Base-by-base conservation (phyloP, 2,888 invertebrate genomes). In the Ochropleura plecta region DNA sequence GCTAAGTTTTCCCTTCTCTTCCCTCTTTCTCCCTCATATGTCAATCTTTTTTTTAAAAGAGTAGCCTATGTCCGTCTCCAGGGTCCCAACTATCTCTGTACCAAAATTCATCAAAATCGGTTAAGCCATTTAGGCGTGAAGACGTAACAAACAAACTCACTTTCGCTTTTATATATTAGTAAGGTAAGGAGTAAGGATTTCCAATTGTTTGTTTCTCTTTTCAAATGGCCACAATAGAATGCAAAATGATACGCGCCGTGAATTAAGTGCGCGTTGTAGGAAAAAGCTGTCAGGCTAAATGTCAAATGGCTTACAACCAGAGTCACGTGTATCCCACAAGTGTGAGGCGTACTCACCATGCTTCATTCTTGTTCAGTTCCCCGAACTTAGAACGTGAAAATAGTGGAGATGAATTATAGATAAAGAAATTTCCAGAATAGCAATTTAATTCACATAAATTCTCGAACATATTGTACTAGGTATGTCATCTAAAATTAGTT, bases 261-360 rank as follows among this genome's bases (percentile, higher is more conserved):
- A 88, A 88, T 89, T 83, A 85, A 86, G 78, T 83, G 81, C n/a
- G 49, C 79, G 65, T 85, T 72, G 73, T 87, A 85, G 84, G 87
- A 91, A 88, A 79, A 86, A 88, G 86, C 78, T 88, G 88, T 91
- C 88, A 88, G 79, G 70, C 78, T 76, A 62, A 78, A 85, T 88
- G 88, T 86, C 88, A 87, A 80, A 85, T 73, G 78, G 49, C 59
- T 76, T 16, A 64, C 57, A 42, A 42, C 40, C 42, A 42, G 10
- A 59, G 75, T 73, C 84, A 82, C 78, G 81, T 79, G 42, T 68
- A 55, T 66, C 67, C 42, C 60, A 60, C 18, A 59, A 66, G 18
- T 68, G 30, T 65, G 57, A 69, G 46, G 40, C 46, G 46, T 67
- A 46, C 16, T 49, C 44, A 16, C 67, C 49, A 69, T 65, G 0